A percentile compares a stretch with the other conserved stretches of the same genome.
Evolutionary conservation across 2,797 vertebrate genomes (phyloP).

Genomic region (Molossus molossus): DNA sequence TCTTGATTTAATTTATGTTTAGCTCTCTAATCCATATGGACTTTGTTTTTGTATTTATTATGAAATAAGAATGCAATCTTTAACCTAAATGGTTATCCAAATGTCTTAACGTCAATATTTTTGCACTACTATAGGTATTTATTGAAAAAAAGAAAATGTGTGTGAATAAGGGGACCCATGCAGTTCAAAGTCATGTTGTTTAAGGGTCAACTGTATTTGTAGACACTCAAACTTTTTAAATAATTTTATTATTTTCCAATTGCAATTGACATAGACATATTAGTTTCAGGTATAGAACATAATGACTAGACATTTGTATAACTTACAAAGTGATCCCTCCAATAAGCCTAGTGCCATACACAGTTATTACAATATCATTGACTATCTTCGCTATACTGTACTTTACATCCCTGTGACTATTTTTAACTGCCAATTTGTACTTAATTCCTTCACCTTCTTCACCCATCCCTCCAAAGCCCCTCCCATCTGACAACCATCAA

Average conservation of each 20-base stretch:
- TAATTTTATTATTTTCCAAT: too few species aligned
- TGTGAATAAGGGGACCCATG: not conserved
- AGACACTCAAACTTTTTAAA: too few species aligned
- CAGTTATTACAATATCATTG: too few species aligned
- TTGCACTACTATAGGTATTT: not conserved
- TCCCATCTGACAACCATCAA: not conserved
- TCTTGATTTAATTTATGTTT: not conserved
- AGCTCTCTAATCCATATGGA: not conserved
- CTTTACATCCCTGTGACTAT: too few species aligned
- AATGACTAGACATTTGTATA: too few species aligned
- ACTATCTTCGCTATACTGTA: too few species aligned
- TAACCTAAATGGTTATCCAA: not conserved
- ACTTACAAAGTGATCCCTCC: too few species aligned
- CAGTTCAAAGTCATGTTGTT: not conserved
- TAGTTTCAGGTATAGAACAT: too few species aligned
- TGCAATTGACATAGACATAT: too few species aligned
- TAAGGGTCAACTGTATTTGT: too few species aligned
- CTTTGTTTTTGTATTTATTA: not conserved
- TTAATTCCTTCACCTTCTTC: not conserved
- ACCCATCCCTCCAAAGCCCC: not conserved
- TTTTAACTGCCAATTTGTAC: not conserved
- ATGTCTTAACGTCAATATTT: not conserved
- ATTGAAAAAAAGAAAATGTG: not conserved
- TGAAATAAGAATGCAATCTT: not conserved
- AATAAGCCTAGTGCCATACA: too few species aligned